Evolutionary conservation across 2,113 vertebrate species (phyloP).

Genomic region (Irena cyanogastra): DNA sequence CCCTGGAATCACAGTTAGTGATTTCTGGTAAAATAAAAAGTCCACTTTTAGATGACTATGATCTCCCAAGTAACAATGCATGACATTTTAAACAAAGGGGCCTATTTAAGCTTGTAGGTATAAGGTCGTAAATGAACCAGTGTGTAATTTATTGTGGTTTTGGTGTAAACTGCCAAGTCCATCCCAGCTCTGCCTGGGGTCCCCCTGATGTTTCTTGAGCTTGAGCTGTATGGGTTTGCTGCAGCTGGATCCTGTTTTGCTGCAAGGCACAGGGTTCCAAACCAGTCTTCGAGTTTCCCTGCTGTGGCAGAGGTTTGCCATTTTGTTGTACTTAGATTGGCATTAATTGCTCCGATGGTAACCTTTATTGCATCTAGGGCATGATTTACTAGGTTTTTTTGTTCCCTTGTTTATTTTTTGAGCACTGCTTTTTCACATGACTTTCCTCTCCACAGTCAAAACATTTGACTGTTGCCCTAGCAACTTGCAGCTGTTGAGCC

Average conservation of each 20-base stretch:
- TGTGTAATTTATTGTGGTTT: background rate
- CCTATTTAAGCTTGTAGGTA: background rate
- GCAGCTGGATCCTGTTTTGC: background rate
- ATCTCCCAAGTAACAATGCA: background rate
- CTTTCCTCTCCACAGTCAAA: background rate
- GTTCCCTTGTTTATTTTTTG: background rate
- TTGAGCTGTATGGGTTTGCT: background rate
- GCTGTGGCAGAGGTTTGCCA: background rate
- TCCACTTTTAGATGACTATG: background rate
- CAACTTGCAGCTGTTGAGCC: background rate
- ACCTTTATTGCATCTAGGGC: background rate
- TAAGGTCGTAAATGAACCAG: accelerated
- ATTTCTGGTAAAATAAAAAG: background rate
- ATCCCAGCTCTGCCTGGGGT: background rate
- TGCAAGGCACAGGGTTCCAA: accelerated
- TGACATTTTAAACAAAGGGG: background rate
- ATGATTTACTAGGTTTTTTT: background rate
- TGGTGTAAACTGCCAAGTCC: background rate
- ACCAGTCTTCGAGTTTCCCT: background rate
- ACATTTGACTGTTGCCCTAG: background rate
- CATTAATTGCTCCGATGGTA: background rate
- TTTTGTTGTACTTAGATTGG: background rate
- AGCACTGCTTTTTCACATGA: background rate
- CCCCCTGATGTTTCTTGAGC: background rate
- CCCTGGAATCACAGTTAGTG: background rate